Evolutionary conservation across 2,797 vertebrate species (phyloP), one percentile per base, ranked within the genome.

Genomic region (Rhinichthys osculus): DNA sequence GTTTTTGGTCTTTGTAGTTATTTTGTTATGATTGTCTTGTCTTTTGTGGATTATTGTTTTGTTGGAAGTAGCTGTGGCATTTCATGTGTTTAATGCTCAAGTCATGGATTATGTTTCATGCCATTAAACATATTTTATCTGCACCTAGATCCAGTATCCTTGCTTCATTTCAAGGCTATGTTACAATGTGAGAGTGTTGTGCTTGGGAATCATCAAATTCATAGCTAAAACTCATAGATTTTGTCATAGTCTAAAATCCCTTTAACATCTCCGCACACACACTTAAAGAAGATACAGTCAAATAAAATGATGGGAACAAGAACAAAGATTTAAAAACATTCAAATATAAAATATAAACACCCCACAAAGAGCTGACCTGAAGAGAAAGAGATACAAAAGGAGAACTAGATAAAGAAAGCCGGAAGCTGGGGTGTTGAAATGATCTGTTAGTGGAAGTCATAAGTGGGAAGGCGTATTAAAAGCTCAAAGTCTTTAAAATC

Each of bases 301-400:
- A 78, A 59, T 64, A 64, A 44, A 62, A 50, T 38, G 44, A 80
- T 50, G 62, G 64, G 13, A n/a, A 19, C 40, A 81, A 66, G 16
- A 19, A 7, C 30, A 17, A 17, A 33, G 3, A 66, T 17, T 40
- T 40, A 13, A 67, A 59, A 77, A 67, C 7, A 69, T 19, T 40
- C 19, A 38, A 78, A 50, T 77, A 84, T 23, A 78, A 54, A 84
- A 69, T 1, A 57, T 44, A 44, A 85, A 54, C 13, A 71, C 59
- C 64, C 38, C 59, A 71, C 74, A 85, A 84, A 84, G n/a, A n/a
- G 50, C 54, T 78, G 66, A 35, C 74, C 50, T 14, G 64, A 85
- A 78, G 83, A 78, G 88, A 89, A 71, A 82, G 69, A 78, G 82
- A 16, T 2, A 89, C 83, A 89, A 88, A 82, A 38, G 30, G 13